Evolutionary conservation across 2,113 vertebrate species (phyloP), one percentile per base, ranked within the genome.

Genomic region (Bothrops jararaca): DNA sequence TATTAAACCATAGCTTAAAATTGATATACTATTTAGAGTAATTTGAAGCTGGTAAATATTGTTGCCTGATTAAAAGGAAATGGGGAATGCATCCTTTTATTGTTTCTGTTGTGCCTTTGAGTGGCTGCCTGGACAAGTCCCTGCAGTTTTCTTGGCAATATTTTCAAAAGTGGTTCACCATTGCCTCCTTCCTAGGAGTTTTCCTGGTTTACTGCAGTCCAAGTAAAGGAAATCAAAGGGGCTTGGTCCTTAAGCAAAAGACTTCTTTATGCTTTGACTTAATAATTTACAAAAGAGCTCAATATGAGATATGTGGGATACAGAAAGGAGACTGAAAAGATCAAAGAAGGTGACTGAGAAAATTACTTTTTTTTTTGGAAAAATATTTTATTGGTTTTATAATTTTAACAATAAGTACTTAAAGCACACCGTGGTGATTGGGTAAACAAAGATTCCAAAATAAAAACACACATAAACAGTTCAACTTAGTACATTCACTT

Each of bases 281-380:
- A 89, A 56, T 57, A 56, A 89, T 34, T 34, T 42, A 60, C 5
- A 58, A 15, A 48, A 7, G 24, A 18, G 20, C 57, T 48, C 42
- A 89, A 48, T 94, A 92, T 90, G 48, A 42, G 8, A 39, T 94
- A 92, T 39, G 39, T 45, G 39, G 5, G n/a, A 52, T 86, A 48
- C 90, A 89, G 93, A 54, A n/a, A 69, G 10, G 8, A 52, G 22
- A 6, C 34, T 39, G 89, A 53, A 90, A 91, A 54, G 69, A 45
- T 29, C 48, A 22, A 45, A n/a, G 85, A 60, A 50, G 93, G 48
- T 22, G 85, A 54, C 69, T 92, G 39, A 87, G 93, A 91, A 10
- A 89, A 42, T n/a, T n/a, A n/a, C n/a, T n/a, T n/a, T n/a, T n/a
- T n/a, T n/a, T n/a, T n/a, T n/a, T n/a, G n/a, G n/a, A n/a, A n/a